Evolutionary conservation across 2,113 vertebrate genomes (phyloP), one percentile per base, ranked within the genome.

Genomic region (Daubentonia madagascariensis): DNA sequence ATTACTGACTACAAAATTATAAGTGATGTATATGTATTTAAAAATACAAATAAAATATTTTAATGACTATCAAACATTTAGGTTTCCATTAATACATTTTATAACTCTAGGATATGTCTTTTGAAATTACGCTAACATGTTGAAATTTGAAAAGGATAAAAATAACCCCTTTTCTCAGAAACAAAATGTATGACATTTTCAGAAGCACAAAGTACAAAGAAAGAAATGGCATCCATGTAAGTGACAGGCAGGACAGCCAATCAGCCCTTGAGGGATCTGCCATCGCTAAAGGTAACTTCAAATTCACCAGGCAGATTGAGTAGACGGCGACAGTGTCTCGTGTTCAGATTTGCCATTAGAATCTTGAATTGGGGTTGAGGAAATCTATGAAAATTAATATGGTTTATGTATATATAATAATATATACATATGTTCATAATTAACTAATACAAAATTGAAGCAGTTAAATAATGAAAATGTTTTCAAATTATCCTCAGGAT

Each of bases 131-230:
- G 86, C 43, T 93, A 94, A n/a, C 45, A 54, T 85, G n/a, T 43
- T 94, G 79, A 90, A 96, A 95, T 81, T 80, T 91, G 72, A 96
- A 96, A 97, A 79, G 73, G 81, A 96, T 97, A 93, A 96, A 97
- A 98, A 97, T 86, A 97, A 68, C 73, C 32, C 13, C 48, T 93
- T 7, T 97, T 70, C 50, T 59, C 8, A 57, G 50, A 89, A 97
- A 86, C 50, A 93, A 97, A 93, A 67, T 84, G 57, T 72, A 61
- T 94, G 96, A 93, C 95, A 97, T 97, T 98, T 98, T 92, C 89
- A 95, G 93, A 94, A 91, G 43, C 91, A 40, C 57, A 85, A 93
- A 73, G 48, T 86, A 76, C 48, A 81, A 89, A 65, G 88, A 92
- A 83, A 43, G 18, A 97, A 98, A 97, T 52, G 3, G 11, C 50